Base-by-base conservation (phyloP, 2,888 invertebrate genomes). In the Trissolcus japonicus region DNA sequence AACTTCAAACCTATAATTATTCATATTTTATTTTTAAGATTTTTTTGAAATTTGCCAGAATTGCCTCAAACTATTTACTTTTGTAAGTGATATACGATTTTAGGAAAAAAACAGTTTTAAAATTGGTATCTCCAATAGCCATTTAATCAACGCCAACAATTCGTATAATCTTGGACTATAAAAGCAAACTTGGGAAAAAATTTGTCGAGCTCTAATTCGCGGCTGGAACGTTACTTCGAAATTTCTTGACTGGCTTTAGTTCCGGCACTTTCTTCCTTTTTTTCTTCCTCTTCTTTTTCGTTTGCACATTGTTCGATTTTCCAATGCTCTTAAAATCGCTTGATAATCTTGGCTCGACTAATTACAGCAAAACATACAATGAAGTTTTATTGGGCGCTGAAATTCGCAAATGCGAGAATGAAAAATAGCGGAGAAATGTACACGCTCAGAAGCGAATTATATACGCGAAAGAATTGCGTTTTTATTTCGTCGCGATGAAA, bases 201-300 rank as follows among this genome's bases (percentile, higher is more conserved):
- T 40, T 35, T n/a, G 40, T 14, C 35, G 35, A 55, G 40, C 40
- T 55, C 55, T 55, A 14, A 19, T 14, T 35, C 35, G 35, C 16
- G 55, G n/a, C 25, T 29, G 25, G 21, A 54, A 54, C 14, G 29
- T 13, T 14, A 40, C 55, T 55, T 35, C 9, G 16, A 46, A 55
- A 55, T 55, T 55, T 55, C 55, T 16, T 16, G 40, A 55, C 16
- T 46, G 16, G 14, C 46, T 46, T 46, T 46, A 46, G 16, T 46
- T 16, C 14, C 46, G 16, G 7, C 46, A 35, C 35, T 35, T 35
- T 11, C 11, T 35, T 35, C 35, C 35, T 6, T 35, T 35, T 35
- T 35, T 29, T 29, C 29, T 29, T 29, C 29, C 29, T 6, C n/a
- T 46, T 46, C n/a, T n/a, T n/a, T 46, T 46, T 46, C 46, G 46